Percentiles rank a stretch among this genome's conserved stretches.
Conservation (phyloP, 2,888 invertebrate species). For the Panorpa germanica region DNA sequence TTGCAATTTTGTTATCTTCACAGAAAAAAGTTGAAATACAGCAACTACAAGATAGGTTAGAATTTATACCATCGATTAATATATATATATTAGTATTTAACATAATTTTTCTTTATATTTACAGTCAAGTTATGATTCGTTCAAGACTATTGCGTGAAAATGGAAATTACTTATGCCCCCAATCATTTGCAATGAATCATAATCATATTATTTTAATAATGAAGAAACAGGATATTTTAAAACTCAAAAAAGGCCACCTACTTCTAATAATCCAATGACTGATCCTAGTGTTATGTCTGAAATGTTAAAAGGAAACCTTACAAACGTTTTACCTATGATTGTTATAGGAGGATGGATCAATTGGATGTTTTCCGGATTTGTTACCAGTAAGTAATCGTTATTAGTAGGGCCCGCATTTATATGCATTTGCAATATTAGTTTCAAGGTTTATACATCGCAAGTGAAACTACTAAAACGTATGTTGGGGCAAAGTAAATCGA, state of each 20-base stretch:
- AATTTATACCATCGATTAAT: background rate
- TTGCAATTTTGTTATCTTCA: constrained; percentile 81
- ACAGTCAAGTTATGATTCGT: constrained; percentile 84
- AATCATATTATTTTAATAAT: constrained; percentile 86
- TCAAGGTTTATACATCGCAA: too few relatives aligned
- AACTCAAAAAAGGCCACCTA: constrained; percentile 69
- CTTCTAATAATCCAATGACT: constrained; percentile 85
- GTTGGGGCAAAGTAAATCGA: too few relatives aligned
- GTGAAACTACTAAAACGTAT: too few relatives aligned
- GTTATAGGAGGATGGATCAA: constrained; percentile 99
- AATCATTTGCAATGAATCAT: constrained; percentile 85
- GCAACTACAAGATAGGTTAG: constrained; percentile 84
- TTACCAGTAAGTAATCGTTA: too few relatives aligned
- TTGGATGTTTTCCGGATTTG: constrained; percentile 99
- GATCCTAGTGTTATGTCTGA: constrained; percentile 99
- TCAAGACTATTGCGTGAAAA: constrained; percentile 87
- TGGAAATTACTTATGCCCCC: constrained; percentile 85
- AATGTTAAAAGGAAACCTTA: constrained; percentile 97
- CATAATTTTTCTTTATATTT: too few relatives aligned
- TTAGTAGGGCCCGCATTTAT: too few relatives aligned
- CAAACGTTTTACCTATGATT: constrained; percentile 97
- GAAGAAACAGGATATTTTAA: constrained; percentile 91
- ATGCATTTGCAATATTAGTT: too few relatives aligned
- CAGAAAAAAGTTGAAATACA: constrained; percentile 92
- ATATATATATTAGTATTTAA: background rate